A percentile compares a stretch with the other conserved stretches of the same genome.
phyloP scores from a whole-genome alignment of 2,113 vertebrate genomes.

The Nyctibius bracteatus region DNA sequence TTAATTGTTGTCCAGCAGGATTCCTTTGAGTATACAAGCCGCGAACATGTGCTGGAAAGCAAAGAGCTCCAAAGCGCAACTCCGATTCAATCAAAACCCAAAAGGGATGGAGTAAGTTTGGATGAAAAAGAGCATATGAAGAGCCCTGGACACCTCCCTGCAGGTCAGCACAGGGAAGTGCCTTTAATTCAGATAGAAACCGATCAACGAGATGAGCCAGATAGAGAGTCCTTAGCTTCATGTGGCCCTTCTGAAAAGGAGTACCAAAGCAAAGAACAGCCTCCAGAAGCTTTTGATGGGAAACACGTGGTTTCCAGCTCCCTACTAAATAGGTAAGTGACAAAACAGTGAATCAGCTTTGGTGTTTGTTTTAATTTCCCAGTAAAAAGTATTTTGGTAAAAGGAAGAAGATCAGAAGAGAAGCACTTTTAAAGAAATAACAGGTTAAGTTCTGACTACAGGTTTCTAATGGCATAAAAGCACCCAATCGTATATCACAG shows the following conservation, averaged over 20 bases:
- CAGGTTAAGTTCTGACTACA: neutral
- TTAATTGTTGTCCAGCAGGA: constrained; percentile 76
- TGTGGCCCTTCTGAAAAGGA: neutral
- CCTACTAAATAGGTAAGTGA: constrained; percentile 72
- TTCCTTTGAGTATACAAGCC: constrained; percentile 19
- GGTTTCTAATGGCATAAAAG: neutral
- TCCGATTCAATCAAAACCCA: constrained; percentile 56
- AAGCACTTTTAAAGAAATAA: neutral
- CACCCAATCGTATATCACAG: neutral
- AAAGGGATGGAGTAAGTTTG: constrained; percentile 31
- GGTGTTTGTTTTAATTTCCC: neutral
- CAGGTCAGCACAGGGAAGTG: constrained; percentile 79
- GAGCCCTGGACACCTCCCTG: neutral
- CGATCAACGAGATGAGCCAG: constrained; percentile 83
- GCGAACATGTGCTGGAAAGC: constrained; percentile 64
- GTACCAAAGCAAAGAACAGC: constrained; percentile 42
- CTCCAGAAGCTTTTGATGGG: constrained; percentile 27
- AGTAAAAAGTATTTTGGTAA: neutral
- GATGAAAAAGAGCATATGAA: constrained; percentile 46
- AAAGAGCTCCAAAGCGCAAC: constrained; percentile 31
- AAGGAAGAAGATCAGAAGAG: neutral
- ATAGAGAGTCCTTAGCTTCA: constrained; percentile 8
- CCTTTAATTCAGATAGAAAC: constrained; percentile 95
- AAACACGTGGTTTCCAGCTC: constrained; percentile 36
- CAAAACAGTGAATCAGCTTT: neutral